Base-by-base conservation (phyloP, 2,888 invertebrate species). In the Idaea aversata region DNA sequence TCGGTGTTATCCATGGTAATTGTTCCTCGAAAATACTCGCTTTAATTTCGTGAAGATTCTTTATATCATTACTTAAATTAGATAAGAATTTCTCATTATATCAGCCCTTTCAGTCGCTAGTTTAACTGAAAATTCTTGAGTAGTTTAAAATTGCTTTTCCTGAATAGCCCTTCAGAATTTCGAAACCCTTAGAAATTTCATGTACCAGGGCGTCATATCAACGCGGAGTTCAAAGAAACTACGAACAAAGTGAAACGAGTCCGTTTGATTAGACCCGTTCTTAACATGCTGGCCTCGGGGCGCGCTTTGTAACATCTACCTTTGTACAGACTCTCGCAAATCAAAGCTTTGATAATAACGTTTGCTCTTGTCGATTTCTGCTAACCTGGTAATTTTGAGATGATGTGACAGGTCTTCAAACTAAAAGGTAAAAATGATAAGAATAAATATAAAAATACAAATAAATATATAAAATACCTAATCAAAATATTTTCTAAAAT, bases 231-330 rank as follows among this genome's bases (percentile, higher is more conserved):
- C 90, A 91, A 90, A 91, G 90, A 86, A 88, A 88, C 88, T 87
- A 86, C 83, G 69, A 80, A 88, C 90, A 89, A 90, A 91, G 90
- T 88, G 88, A 84, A 88, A 82, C 84, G 81, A 80, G 86, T 79
- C 82, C 90, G 89, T 88, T 91, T 91, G 91, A 92, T 91, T 91
- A 90, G 91, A 88, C 90, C 81, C 84, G 86, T 87, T 88, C 88
- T 86, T 86, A 82, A 81, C 85, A 81, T 82, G 81, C 77, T 81
- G 80, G 89, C 88, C 87, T 77, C 78, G 74, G 86, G 91, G 85
- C 80, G 67, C 84, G 84, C 91, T 91, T 91, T 91, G 91, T 89
- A 80, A 82, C 86, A 78, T 71, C 75, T 77, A 74, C 83, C 87
- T 88, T 87, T 89, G 89, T 87, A 79, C 77, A 75, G 73, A 67